Base-by-base conservation (phyloP, 2,113 vertebrate species). In the Nestor notabilis region DNA sequence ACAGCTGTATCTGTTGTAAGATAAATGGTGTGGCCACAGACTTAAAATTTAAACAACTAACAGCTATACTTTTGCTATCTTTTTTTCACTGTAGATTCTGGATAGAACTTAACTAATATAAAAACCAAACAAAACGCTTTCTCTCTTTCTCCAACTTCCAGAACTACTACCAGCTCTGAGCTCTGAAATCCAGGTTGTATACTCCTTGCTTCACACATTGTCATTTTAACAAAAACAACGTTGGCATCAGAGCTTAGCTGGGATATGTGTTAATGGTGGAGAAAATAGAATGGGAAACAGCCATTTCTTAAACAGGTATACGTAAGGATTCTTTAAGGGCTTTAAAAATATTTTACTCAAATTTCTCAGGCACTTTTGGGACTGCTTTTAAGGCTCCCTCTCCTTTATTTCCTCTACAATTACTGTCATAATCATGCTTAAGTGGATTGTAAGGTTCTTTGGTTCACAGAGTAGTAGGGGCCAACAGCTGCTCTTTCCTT, bases 211-310 rank as follows among this genome's bases (percentile, higher is more conserved):
- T 94, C 70, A 49, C 4, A 10, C 7, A 8, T 87, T 80, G 70
- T 64, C 46, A n/a, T 88, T 88, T 91, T 80, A 95, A 53, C 44
- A 83, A 78, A 35, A 70, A 69, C 46, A 47, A 72, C 8, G 5
- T 49, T 93, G 85, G 33, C 35, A 11, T 61, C 81, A 47, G 86
- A 93, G 23, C 43, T 95, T 90, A 71, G 64, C 83, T 81, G 87
- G 55, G 41, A 93, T 79, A 78, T 84, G 56, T 89, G 65, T 68
- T 90, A 95, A 97, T 89, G 81, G 53, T 83, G 78, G 44, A 92
- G 92, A 90, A 95, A 86, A 65, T 76, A 95, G 60, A 90, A 91
- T 58, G 64, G 9, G 53, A 94, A 93, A 69, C 53, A 96, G n/a
- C 24, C 49, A 47, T 21, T 66, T 91, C 88, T 93, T 84, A 71